Evolutionary conservation across 2,113 vertebrate genomes (phyloP).

Genomic region (Chloroceryle aenea): DNA sequence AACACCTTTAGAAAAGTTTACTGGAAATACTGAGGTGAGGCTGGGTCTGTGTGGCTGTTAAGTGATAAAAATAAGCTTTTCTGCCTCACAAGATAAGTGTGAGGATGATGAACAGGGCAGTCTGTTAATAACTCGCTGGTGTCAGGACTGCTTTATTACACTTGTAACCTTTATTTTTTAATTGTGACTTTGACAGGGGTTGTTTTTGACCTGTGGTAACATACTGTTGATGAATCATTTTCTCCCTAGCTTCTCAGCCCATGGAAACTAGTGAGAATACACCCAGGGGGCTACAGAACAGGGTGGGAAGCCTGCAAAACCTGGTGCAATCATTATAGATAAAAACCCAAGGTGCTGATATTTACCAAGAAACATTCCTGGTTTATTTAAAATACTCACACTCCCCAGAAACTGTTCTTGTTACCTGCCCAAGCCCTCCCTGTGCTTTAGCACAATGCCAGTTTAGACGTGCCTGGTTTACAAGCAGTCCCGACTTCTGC

Average conservation of each 20-base stretch:
- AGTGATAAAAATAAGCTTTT: background rate
- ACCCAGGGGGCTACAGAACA: conserved; percentile 67
- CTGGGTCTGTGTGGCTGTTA: background rate
- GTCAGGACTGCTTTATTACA: background rate
- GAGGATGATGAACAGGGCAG: background rate
- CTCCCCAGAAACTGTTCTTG: background rate
- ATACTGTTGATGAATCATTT: background rate
- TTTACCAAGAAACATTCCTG: background rate
- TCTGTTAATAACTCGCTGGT: background rate
- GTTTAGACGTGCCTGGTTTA: background rate
- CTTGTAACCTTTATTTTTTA: background rate
- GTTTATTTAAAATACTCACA: background rate
- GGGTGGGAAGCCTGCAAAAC: conserved; percentile 70
- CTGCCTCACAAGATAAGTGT: background rate
- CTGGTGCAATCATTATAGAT: conserved; percentile 66
- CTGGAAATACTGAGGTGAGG: background rate
- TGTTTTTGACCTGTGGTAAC: background rate
- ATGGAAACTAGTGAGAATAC: conserved; percentile 38
- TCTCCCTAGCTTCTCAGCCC: conserved; percentile 54
- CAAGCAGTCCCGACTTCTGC: background rate
- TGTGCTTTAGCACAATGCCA: background rate
- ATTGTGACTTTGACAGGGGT: background rate
- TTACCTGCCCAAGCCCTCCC: background rate
- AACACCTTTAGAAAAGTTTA: background rate
- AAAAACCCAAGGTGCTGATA: conserved; percentile 68